These are phyloP conservation scores for Myopa testacea DNA, from an alignment of 2,888 invertebrate species.

Conservation along the genomic window DNA sequence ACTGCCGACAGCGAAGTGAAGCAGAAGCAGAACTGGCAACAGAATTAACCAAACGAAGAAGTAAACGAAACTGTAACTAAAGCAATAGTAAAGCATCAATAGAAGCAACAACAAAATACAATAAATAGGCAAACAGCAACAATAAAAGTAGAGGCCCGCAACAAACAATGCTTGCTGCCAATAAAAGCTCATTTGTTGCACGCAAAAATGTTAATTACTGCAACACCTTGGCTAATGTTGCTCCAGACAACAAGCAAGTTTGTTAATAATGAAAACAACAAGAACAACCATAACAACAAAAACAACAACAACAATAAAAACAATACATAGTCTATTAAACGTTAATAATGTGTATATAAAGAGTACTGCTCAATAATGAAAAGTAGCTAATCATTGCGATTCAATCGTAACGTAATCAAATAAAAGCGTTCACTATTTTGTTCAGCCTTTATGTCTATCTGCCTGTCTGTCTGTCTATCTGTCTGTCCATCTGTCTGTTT, in stretches of 20 bases:
- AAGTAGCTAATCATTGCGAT: slow-evolving; percentile 16
- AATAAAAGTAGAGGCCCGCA: neutral
- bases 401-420: slow-evolving; percentile 26
- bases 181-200: slow-evolving; percentile 16
- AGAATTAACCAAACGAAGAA: neutral
- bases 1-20: neutral
- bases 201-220: slow-evolving; percentile 34
- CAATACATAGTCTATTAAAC: neutral
- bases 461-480: neutral
- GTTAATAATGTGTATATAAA: too few relatives aligned
- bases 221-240: slow-evolving; percentile 30
- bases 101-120: neutral
- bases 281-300: neutral
- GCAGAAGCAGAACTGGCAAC: neutral
- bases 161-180: neutral
- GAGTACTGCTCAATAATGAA: neutral
- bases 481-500: neutral
- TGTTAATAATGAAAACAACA: slow-evolving; percentile 2
- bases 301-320: neutral
- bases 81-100: neutral
- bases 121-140: neutral
- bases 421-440: slow-evolving; percentile 7
- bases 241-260: neutral
- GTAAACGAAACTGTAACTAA: neutral
- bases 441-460: neutral